A percentile compares a stretch with the other conserved stretches of the same genome.
These are phyloP conservation scores for Metopia argyrocephala DNA, from an alignment of 2,888 invertebrate genomes.

Conservation along the genomic window DNA sequence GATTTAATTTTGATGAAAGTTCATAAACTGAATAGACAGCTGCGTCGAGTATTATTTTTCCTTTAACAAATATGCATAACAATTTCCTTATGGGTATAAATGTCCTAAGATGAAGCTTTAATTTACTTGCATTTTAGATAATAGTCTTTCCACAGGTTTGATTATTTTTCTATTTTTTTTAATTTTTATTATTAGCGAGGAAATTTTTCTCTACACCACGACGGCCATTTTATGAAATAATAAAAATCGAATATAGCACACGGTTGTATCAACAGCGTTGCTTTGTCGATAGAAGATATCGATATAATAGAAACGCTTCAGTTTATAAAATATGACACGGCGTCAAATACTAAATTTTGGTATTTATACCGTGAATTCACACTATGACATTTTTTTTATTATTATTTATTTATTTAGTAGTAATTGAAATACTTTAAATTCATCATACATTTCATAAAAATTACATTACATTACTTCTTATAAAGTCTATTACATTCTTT, in stretches of 20 bases:
- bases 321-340: not conserved
- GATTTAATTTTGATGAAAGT: no score
- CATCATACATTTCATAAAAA: no score
- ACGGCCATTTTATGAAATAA: conserved; percentile 33
- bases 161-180: not conserved
- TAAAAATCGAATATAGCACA: not conserved
- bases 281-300: not conserved
- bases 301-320: no score
- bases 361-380: no score
- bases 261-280: conserved; percentile 6
- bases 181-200: conserved; percentile 4
- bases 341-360: no score
- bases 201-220: conserved; percentile 50
- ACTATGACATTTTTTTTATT: no score
- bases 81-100: not conserved
- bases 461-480: no score
- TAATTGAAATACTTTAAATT: no score
- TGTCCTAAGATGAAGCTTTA: not conserved
- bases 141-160: no score
- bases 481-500: no score
- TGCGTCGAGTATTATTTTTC: not conserved
- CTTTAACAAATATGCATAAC: not conserved
- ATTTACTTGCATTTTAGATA: not conserved
- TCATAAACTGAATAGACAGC: no score
- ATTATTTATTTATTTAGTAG: no score